Evolutionary conservation across 2,113 vertebrate species (phyloP), one percentile per base, ranked within the genome.

Genomic region (Salminus brasiliensis): DNA sequence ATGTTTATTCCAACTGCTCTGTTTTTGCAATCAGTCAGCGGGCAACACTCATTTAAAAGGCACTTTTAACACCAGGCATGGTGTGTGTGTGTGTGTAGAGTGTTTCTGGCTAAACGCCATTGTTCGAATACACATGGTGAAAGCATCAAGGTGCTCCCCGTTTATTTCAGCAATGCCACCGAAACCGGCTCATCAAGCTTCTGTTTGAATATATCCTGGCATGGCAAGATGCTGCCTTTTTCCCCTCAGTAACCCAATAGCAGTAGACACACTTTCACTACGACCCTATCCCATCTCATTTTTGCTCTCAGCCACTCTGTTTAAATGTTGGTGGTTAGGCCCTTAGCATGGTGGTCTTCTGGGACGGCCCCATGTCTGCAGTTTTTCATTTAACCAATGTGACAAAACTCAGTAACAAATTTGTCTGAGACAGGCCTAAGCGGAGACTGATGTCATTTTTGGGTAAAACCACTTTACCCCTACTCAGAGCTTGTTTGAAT

Each of bases 141-240:
- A 88, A 29, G 1, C 72, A 84, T 92, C 73, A 79, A 86, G 82
- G 78, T 85, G 39, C 49, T 77, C 69, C 85, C 49, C 66, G 49
- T 82, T 91, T 88, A 82, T 86, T 88, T 81, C 53, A 83, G 69
- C 79, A 68, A 80, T 88, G 83, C 83, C 55, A 78, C 66, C 57
- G 59, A 68, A 74, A 70, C 78, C 82, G 76, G 30, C 69, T 80
- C 60, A 36, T 77, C 65, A 70, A 87, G 85, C 90, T 93, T 90
- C 91, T 91, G 90, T 92, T 93, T 90, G 91, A 90, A 90, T 90
- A 87, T 86, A 84, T 88, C 60, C 65, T 67, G 76, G 84, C 84
- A 85, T 83, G 79, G 72, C 85, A 36, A 67, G 52, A 62, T 41
- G 77, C 89, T 76, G 83, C 84, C 73, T 82, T 84, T 82, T 82